Conservation (phyloP, 2,888 invertebrate genomes). For the Pegoplata infirma region DNA sequence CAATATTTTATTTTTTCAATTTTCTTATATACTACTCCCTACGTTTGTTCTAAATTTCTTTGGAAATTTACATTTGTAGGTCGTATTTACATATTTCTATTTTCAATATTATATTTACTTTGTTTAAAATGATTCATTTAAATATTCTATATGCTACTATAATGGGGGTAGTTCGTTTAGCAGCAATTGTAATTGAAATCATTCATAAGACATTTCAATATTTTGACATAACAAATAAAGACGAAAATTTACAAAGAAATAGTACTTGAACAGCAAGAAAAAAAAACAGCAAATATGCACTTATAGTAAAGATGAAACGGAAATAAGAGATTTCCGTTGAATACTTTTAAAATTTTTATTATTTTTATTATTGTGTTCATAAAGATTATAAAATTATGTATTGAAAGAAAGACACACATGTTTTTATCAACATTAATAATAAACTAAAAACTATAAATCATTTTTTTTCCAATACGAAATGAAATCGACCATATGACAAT, state of each 20-base stretch:
- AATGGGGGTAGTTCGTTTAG: background rate
- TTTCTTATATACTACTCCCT: background rate
- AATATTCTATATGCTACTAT: background rate
- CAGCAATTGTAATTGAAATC: conserved; percentile 7
- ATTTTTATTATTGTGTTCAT: too few species aligned
- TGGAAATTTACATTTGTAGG: background rate
- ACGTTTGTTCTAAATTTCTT: conserved; percentile 20
- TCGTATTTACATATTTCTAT: background rate
- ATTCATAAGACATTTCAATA: conserved; percentile 29
- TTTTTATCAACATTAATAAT: background rate
- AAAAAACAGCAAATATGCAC: conserved; percentile 9
- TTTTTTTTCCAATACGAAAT: background rate
- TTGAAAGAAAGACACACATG: background rate
- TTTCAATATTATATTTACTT: conserved; percentile 22
- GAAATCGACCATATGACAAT: background rate
- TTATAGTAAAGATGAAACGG: conserved; percentile 36
- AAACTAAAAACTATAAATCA: background rate
- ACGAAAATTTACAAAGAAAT: background rate
- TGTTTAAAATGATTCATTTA: conserved; percentile 10
- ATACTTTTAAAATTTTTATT: conserved; percentile 4
- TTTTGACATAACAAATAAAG: conserved; percentile 23
- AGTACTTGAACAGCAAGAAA: conserved; percentile 12
- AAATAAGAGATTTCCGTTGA: conserved; percentile 42
- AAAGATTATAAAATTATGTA: background rate
- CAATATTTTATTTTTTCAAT: background rate